Conservation (phyloP, 2,113 vertebrate species). For the Ciconia maguari region DNA sequence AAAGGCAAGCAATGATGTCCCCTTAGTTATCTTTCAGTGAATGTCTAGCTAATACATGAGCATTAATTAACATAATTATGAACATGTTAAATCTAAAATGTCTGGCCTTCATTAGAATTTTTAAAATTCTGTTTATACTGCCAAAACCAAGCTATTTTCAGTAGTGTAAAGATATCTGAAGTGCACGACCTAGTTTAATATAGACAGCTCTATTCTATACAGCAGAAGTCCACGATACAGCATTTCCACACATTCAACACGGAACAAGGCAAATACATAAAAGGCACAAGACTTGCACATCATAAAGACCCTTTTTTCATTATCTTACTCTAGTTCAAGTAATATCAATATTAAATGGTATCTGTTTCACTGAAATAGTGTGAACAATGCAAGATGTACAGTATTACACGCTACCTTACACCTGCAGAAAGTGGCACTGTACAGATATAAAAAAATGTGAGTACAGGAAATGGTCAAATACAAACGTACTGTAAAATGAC, state of each 20-base stretch:
- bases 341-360: conserved; percentile 81
- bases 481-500: conserved; percentile 77
- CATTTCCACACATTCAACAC: conserved; percentile 92
- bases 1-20: conserved; percentile 84
- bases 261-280: conserved; percentile 90
- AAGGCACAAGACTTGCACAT: conserved; percentile 94
- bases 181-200: conserved; percentile 84
- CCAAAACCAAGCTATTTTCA: conserved; percentile 85
- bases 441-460: conserved; percentile 80
- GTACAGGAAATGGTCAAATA: conserved; percentile 78
- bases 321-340: conserved; percentile 86
- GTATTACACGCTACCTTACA: conserved; percentile 75
- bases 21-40: conserved; percentile 78
- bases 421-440: conserved; percentile 81
- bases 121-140: conserved; percentile 76
- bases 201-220: conserved; percentile 82
- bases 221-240: conserved; percentile 81
- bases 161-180: conserved; percentile 87
- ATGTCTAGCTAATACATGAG: conserved; percentile 76
- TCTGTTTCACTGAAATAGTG: conserved; percentile 74
- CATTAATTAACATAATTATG: conserved; percentile 80
- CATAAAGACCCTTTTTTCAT: conserved; percentile 79
- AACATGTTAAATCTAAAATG: conserved; percentile 75
- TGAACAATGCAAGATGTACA: conserved; percentile 75
- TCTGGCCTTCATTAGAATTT: conserved; percentile 77